A percentile compares a stretch with the other conserved stretches of the same genome.
Evolutionary conservation across 2,888 invertebrate species (phyloP).

Genomic region (Philopedon plagiatum): DNA sequence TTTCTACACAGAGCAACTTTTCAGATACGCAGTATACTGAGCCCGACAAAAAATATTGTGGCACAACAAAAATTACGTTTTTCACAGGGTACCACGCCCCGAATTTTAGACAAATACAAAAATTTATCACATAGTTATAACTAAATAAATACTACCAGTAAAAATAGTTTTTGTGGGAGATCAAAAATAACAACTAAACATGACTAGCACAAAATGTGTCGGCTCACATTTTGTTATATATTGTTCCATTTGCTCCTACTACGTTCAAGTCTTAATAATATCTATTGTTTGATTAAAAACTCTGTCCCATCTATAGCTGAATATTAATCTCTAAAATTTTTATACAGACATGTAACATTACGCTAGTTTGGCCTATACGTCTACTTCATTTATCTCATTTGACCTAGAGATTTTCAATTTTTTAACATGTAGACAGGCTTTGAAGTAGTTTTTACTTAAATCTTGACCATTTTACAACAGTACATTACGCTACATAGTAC

Average conservation of each 20-base stretch:
- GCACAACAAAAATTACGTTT: background rate
- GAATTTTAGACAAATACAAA: conserved; percentile 3
- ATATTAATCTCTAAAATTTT: too few species aligned
- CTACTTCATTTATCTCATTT: too few species aligned
- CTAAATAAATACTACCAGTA: conserved; percentile 40
- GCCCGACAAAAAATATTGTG: background rate
- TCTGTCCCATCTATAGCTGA: too few species aligned
- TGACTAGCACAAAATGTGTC: conserved; percentile 34
- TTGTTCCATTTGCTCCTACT: conserved; percentile 11
- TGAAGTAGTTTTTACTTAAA: too few species aligned
- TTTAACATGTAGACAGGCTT: too few species aligned
- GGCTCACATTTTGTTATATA: conserved; percentile 6
- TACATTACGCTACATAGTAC: too few species aligned
- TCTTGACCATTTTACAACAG: too few species aligned
- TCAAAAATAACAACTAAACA: conserved; percentile 35
- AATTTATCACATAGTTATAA: conserved; percentile 32
- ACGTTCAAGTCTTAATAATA: conserved; percentile 11
- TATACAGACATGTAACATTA: too few species aligned
- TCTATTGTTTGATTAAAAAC: conserved; percentile 28
- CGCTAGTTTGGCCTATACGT: too few species aligned
- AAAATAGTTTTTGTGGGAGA: conserved; percentile 26
- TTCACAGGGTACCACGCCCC: background rate
- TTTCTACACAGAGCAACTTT: too few species aligned
- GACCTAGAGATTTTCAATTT: too few species aligned
- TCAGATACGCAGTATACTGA: too few species aligned